Evolutionary conservation across 2,888 invertebrate genomes (phyloP).

Genomic region (Leptothorax acervorum): DNA sequence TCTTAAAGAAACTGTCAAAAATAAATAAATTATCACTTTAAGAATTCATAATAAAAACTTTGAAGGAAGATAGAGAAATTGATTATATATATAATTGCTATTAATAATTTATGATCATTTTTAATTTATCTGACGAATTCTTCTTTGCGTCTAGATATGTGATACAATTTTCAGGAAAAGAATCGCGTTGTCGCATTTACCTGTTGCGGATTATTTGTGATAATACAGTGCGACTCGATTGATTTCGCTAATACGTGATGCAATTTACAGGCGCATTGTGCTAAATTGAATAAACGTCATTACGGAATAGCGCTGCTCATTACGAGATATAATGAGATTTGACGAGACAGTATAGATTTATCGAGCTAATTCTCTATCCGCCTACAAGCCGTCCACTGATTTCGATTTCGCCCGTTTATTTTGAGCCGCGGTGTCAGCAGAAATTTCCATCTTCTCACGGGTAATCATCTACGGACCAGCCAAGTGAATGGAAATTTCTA

Average conservation of each 20-base stretch:
- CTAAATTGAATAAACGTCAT: conserved; percentile 50
- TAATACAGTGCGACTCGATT: conserved; percentile 28
- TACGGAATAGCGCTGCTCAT: conserved; percentile 42
- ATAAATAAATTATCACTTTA: not conserved
- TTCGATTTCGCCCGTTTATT: conserved; percentile 35
- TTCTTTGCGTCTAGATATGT: not conserved
- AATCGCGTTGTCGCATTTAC: conserved; percentile 1
- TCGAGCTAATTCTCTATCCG: conserved; percentile 35
- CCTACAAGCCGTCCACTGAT: conserved; percentile 22
- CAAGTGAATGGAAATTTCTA: conserved; percentile 55
- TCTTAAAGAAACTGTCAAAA: not conserved
- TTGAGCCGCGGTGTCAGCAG: conserved; percentile 23
- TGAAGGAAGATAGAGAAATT: not conserved
- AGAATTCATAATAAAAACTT: not conserved
- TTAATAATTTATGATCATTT: not conserved
- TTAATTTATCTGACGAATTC: not conserved
- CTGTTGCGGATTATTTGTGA: conserved; percentile 38
- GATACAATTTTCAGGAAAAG: not conserved
- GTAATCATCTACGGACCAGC: conserved; percentile 38
- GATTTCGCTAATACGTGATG: conserved; percentile 42
- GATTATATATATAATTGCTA: not conserved
- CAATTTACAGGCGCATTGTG: conserved; percentile 38
- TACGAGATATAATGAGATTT: conserved; percentile 47
- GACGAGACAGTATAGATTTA: conserved; percentile 43
- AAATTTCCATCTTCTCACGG: conserved; percentile 46